A percentile compares a stretch with the other conserved stretches of the same genome.
phyloP scores from a whole-genome alignment of 1,140 invertebrate species.

The Diabrotica undecimpunctata region DNA sequence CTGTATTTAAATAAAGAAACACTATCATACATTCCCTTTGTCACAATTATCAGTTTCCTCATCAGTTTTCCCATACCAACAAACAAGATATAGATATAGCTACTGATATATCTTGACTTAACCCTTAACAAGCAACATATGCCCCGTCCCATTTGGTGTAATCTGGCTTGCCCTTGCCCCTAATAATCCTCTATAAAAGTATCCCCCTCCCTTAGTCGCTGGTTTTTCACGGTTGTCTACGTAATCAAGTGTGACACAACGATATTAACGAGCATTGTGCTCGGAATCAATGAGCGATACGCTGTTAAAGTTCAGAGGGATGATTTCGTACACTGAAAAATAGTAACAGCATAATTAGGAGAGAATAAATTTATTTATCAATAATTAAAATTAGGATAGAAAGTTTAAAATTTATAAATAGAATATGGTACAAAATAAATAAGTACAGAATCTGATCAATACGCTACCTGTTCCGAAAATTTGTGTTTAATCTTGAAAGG shows the following conservation, averaged over 20 bases:
- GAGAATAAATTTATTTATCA: too few relatives aligned
- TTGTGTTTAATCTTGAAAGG: too few relatives aligned
- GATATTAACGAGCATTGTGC: constrained; percentile 40
- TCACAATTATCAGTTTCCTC: background rate
- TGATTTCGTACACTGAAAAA: background rate
- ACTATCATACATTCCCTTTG: too few relatives aligned
- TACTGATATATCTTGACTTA: constrained; percentile 35
- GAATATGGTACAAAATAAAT: too few relatives aligned
- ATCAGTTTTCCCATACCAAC: constrained; percentile 7
- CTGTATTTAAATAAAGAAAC: too few relatives aligned
- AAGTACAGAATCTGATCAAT: too few relatives aligned
- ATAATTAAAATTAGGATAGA: too few relatives aligned
- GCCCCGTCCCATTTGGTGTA: constrained; percentile 31
- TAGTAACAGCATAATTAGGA: background rate
- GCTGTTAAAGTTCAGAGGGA: constrained; percentile 9
- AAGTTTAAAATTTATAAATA: too few relatives aligned
- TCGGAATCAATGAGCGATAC: constrained; percentile 26
- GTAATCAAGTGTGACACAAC: constrained; percentile 39
- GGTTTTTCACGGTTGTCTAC: constrained; percentile 32
- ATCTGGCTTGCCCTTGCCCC: constrained; percentile 34
- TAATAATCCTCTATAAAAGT: constrained; percentile 25
- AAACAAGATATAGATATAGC: constrained; percentile 13
- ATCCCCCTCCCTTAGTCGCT: constrained; percentile 21
- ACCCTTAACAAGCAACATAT: constrained; percentile 36
- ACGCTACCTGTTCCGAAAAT: too few relatives aligned